Conservation (phyloP, 2,113 vertebrate species). For the crab-eating macaque (Macaca fascicularis) region T2T-MFA8v1.1 NC_088378.1:10354501-10355000, state of each 20-base stretch:
- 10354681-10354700: neutral
- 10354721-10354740: neutral
- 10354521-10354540: too few species aligned
- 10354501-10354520: too few species aligned
- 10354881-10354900: neutral
- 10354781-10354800: neutral
- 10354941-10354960: neutral
- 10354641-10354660: neutral
- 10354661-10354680: too few species aligned
- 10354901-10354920: neutral
- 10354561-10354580: neutral
- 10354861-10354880: neutral
- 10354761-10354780: neutral
- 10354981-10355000: neutral
- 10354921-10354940: neutral
- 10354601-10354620: neutral
- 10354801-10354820: neutral
- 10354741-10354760: neutral
- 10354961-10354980: neutral
- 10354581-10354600: neutral
- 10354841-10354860: neutral
- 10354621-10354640: neutral
- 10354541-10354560: neutral
- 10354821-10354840: neutral
- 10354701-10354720: neutral